Evolutionary conservation across 2,113 vertebrate species (phyloP).

Genomic region (Neolamprologus falcicula): DNA sequence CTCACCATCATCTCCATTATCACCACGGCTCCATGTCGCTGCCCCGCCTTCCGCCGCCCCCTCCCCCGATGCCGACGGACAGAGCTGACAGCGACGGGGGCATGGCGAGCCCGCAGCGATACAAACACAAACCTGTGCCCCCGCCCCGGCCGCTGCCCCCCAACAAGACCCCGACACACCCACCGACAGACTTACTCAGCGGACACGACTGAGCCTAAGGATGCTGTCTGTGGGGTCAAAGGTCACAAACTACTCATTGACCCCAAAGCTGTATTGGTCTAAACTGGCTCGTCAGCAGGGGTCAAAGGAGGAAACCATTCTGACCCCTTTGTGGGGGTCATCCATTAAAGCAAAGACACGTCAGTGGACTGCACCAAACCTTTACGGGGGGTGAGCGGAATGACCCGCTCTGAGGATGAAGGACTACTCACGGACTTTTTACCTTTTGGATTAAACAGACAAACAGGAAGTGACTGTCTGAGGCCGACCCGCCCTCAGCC

Average conservation of each 20-base stretch:
- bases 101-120: slow-evolving; percentile 57
- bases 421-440: neutral
- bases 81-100: slow-evolving; percentile 60
- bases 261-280: neutral
- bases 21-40: slow-evolving; percentile 51
- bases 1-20: slow-evolving; percentile 41
- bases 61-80: slow-evolving; percentile 45
- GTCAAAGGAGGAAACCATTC: neutral
- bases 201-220: slow-evolving; percentile 46
- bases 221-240: neutral
- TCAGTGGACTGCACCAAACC: neutral
- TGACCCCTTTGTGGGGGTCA: neutral
- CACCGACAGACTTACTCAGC: slow-evolving; percentile 50
- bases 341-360: neutral
- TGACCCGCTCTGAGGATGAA: neutral
- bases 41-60: slow-evolving; percentile 39
- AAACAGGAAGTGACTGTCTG: neutral
- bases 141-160: slow-evolving; percentile 76
- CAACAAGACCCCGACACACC: slow-evolving; percentile 68
- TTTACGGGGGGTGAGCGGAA: neutral
- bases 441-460: neutral
- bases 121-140: slow-evolving; percentile 68
- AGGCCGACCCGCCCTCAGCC: neutral
- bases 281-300: neutral
- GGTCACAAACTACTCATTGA: neutral